These are phyloP conservation scores for Cryptocheilus praepositus DNA, from an alignment of 2,888 invertebrate genomes.

Conservation along the genomic window DNA sequence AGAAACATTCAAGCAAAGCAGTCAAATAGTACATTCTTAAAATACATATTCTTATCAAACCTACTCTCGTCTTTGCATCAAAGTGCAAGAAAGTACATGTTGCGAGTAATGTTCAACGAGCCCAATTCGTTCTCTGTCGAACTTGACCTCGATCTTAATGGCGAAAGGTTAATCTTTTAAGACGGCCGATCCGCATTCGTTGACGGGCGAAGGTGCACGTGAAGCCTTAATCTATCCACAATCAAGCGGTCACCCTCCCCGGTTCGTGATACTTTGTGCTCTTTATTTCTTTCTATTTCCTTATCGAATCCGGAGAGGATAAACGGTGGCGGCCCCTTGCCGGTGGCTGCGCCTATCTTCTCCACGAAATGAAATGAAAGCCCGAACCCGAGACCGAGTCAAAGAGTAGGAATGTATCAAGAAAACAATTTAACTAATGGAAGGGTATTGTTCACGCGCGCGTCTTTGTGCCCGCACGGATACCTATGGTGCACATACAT, in stretches of 20 bases:
- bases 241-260: slow-evolving; percentile 39
- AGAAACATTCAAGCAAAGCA: too few relatives aligned
- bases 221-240: slow-evolving; percentile 45
- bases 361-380: slow-evolving; percentile 42
- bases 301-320: slow-evolving; percentile 1
- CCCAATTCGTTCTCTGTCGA: too few relatives aligned
- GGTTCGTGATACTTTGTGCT: slow-evolving; percentile 13
- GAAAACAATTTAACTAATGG: slow-evolving; percentile 73
- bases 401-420: slow-evolving; percentile 57
- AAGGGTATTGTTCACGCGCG: slow-evolving; percentile 60
- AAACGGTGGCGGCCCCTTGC: not conserved
- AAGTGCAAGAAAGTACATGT: too few relatives aligned
- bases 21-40: too few relatives aligned
- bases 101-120: too few relatives aligned
- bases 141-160: too few relatives aligned
- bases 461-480: slow-evolving; percentile 35
- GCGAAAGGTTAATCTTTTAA: too few relatives aligned
- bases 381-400: slow-evolving; percentile 28
- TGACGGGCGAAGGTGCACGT: too few relatives aligned
- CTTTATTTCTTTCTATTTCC: slow-evolving; percentile 24
- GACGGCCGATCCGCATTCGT: too few relatives aligned
- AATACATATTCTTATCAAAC: too few relatives aligned
- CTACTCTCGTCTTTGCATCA: too few relatives aligned
- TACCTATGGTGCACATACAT: slow-evolving; percentile 15
- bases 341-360: slow-evolving; percentile 32